Evolutionary conservation across 2,797 vertebrate species (phyloP).

Genomic region (Ciconia nigra): DNA sequence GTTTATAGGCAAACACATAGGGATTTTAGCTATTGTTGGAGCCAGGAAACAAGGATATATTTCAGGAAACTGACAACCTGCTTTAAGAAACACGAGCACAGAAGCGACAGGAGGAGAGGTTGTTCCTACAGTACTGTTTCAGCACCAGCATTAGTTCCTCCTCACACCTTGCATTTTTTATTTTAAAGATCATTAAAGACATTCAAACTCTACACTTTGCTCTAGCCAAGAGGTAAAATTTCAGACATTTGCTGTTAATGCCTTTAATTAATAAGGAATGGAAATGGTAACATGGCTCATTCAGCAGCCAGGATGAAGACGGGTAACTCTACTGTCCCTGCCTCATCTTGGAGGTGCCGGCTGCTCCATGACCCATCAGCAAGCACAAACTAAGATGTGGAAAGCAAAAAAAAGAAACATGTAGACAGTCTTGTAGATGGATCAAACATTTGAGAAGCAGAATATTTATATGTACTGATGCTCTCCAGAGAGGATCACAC

Average conservation of each 20-base stretch:
- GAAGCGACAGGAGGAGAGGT: background rate
- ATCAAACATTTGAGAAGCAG: background rate
- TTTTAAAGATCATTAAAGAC: background rate
- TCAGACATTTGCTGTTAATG: background rate
- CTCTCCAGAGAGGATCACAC: background rate
- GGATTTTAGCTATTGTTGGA: background rate
- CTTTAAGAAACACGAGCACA: background rate
- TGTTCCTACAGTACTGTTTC: background rate
- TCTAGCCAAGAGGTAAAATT: background rate
- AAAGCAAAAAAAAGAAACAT: background rate
- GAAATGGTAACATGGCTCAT: background rate
- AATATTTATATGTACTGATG: fast-evolving
- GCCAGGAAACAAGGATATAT: background rate
- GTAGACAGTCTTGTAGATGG: background rate
- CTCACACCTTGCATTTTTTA: background rate
- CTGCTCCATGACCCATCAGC: fast-evolving
- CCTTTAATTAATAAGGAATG: background rate
- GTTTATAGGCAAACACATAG: background rate
- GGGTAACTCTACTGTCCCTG: background rate
- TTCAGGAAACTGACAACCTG: background rate
- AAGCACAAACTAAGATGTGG: background rate
- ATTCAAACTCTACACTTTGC: background rate
- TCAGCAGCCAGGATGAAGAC: background rate
- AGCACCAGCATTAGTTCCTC: background rate
- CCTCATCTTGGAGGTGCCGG: background rate